Evolutionary conservation across 2,797 vertebrate genomes (phyloP).

Genomic region (Enteromius mattozi): DNA sequence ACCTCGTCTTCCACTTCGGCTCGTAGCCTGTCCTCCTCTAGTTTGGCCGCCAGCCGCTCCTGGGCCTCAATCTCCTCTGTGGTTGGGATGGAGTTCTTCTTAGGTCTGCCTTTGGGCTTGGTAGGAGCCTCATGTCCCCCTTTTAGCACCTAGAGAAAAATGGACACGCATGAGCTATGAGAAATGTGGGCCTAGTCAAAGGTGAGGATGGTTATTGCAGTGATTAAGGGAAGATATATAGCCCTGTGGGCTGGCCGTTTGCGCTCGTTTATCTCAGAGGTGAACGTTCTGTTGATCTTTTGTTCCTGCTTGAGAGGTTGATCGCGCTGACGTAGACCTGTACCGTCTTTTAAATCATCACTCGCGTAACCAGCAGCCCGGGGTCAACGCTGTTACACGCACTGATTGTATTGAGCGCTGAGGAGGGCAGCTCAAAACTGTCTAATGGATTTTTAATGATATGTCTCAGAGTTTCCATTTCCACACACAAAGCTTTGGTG

Average conservation of each 20-base stretch:
- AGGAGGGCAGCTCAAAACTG: conserved; percentile 47
- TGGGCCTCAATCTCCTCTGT: conserved; percentile 97
- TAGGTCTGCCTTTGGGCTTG: conserved; percentile 97
- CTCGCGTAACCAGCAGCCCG: conserved; percentile 46
- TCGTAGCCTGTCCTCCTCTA: conserved; percentile 72
- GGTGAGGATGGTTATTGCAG: conserved; percentile 75
- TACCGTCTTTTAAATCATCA: conserved; percentile 64
- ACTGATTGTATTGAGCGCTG: conserved; percentile 17
- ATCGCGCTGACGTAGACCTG: conserved; percentile 70
- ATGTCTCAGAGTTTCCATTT: conserved; percentile 49
- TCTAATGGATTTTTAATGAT: conserved; percentile 64
- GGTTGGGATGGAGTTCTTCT: conserved; percentile 98
- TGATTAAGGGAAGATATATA: conserved; percentile 81
- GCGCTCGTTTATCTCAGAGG: conserved; percentile 73
- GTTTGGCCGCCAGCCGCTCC: conserved; percentile 82
- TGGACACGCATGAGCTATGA: conserved; percentile 60
- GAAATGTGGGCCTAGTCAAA: conserved; percentile 75
- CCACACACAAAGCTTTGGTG: conserved; percentile 41
- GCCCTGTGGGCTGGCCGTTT: conserved; percentile 64
- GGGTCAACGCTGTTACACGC: conserved; percentile 25
- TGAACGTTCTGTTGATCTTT: conserved; percentile 68
- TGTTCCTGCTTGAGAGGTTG: conserved; percentile 64
- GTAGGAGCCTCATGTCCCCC: conserved; percentile 97
- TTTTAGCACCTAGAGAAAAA: conserved; percentile 88
- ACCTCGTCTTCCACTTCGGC: conserved; percentile 49